Base-by-base conservation (phyloP, 2,888 invertebrate species). In the Branchinecta sandiegonensis region DNA sequence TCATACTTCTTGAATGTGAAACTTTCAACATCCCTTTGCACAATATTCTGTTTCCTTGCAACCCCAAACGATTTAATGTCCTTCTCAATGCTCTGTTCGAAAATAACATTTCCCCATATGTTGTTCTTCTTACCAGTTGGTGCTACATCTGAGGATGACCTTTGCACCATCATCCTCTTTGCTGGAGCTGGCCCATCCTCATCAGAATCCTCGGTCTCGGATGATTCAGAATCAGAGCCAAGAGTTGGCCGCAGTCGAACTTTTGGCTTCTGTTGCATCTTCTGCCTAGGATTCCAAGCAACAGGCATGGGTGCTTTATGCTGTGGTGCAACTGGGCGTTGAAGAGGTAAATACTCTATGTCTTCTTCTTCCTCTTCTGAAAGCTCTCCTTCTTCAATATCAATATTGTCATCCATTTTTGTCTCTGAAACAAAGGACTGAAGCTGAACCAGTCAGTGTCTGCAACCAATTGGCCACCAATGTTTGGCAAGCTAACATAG, bases 51-150 rank as follows among this genome's bases (percentile, higher is more conserved):
- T 47, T 67, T 65, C 46, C 37, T 69, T 8, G 56, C 46, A 14
- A 69, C 66, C 48, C 64, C 64, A 56, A 68, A 65, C 50, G 65
- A 67, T 65, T 69, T 69, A 12, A 69, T 23, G 9, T 69, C 69
- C 46, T 68, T 47, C 14, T 67, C 67, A 46, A 69, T 23, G 9
- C 50, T 48, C 46, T 69, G 65, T 47, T 69, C 69, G 37, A 68
- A 50, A n/a, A 69, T 23, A 14, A 68, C 69, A n/a, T 65, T 65
- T n/a, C 67, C 50, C 69, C 69, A 69, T 46, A 69, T 65, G 23
- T 69, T 68, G n/a, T 50, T 63, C 47, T 68, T 69, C n/a, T 14
- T 37, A 12, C n/a, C 46, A 17, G 66, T 65, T 37, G 47, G 66
- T n/a, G 37, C 37, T 56, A 17, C 14, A 56, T n/a, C 8, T 17